Evolutionary conservation across 1,140 invertebrate genomes (phyloP), one percentile per base, ranked within the genome.

Genomic region (Megalopta genalis): DNA sequence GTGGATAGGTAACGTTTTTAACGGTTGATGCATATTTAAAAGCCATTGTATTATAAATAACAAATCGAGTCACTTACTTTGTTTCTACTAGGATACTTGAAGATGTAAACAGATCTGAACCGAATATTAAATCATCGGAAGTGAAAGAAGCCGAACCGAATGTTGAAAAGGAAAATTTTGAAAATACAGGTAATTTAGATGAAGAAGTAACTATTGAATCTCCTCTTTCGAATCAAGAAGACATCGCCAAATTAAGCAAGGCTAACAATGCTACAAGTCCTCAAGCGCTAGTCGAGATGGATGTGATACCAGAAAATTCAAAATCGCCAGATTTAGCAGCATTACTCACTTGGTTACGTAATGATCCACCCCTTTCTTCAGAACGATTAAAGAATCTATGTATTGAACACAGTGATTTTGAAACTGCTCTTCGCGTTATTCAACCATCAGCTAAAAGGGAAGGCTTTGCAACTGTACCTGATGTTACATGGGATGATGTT

Each of bases 401-500:
- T 78, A 95, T 98, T 10, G 95, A 95, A 57, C 94, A 96, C 77
- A 93, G 94, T 12, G 97, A 98, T 89, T 98, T 98, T 88, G 86
- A 95, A 69, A 94, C 93, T 83, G 98, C 98, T 27, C 89, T 99
- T 12, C 96, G 96, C 88, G 93, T 95, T 84, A 96, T 98, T 23
- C 96, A 97, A 90, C 98, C 98, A n/a, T 98, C 98, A 64, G 96
- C 98, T 0, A 99, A 99, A 85, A 94, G 98, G 82, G 99, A 99
- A 95, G 99, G 99, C 65, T 99, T 99, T 93, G 97, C 97, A 7
- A 99, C 98, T 10, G 97, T 99, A 25, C 99, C 99, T 16, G 97
- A 99, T 94, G 97, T 98, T 0, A 98, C 97, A 0, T 99, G 99
- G 99, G 95, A 98, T 80, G 98, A 99, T 93, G 95, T 99, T 86